These are phyloP conservation scores for Alitta virens DNA, from an alignment of 2,888 invertebrate species.

Conservation along the genomic window DNA sequence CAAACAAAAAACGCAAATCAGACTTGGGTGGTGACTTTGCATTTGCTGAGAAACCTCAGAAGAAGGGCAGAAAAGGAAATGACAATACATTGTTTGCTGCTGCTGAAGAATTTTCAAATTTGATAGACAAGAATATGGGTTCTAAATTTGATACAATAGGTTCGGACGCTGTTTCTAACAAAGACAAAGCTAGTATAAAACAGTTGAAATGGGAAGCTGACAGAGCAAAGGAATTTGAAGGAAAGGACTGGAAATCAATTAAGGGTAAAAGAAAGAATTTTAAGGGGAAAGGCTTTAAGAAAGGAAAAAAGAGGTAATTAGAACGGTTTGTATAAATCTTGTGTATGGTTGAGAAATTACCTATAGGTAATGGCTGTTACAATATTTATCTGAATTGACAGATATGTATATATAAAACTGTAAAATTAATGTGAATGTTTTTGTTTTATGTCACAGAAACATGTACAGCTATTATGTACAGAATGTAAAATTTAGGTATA, in stretches of 20 bases:
- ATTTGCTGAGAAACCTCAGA: slow-evolving; percentile 23
- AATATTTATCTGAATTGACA: too few species aligned
- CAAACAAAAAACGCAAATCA: not conserved
- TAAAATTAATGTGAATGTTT: too few species aligned
- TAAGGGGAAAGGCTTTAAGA: not conserved
- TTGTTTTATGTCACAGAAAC: too few species aligned
- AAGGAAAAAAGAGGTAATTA: not conserved
- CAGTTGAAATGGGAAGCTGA: slow-evolving; percentile 56
- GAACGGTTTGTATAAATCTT: too few species aligned
- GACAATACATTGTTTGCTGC: slow-evolving; percentile 40
- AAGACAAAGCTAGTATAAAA: slow-evolving; percentile 54
- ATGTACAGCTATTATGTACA: too few species aligned
- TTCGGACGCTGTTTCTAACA: slow-evolving; percentile 57
- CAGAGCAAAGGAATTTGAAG: slow-evolving; percentile 43
- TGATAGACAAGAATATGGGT: slow-evolving; percentile 78
- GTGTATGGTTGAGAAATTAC: too few species aligned
- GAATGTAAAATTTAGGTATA: too few species aligned
- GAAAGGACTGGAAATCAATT: slow-evolving; percentile 30
- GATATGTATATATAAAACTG: too few species aligned
- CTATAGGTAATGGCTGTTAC: too few species aligned
- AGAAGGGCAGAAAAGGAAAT: slow-evolving; percentile 10
- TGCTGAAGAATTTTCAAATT: slow-evolving; percentile 69
- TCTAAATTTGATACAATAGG: slow-evolving; percentile 66
- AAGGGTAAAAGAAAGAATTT: slow-evolving; percentile 20
- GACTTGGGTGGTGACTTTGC: too few species aligned